Evolutionary conservation across 2,888 invertebrate genomes (phyloP).

Genomic region (Philereme transversata): DNA sequence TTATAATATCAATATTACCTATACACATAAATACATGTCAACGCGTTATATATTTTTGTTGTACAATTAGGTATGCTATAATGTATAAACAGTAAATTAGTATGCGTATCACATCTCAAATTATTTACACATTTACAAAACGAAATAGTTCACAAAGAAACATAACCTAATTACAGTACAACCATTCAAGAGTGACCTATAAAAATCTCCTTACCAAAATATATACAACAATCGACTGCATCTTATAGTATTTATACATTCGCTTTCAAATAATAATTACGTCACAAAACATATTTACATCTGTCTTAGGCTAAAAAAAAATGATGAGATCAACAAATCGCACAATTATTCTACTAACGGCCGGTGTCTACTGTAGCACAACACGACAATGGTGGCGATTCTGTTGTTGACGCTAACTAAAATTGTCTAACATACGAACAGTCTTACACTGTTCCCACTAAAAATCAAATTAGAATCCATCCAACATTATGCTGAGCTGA

Average conservation of each 20-base stretch:
- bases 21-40: constrained; percentile 76
- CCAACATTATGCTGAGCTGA: no score
- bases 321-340: constrained; percentile 79
- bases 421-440: no score
- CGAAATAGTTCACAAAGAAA: constrained; percentile 66
- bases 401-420: no score
- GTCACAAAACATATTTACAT: constrained; percentile 68
- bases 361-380: constrained; percentile 7
- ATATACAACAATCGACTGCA: constrained; percentile 72
- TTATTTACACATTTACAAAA: constrained; percentile 67
- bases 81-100: constrained; percentile 66
- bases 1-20: constrained; percentile 76
- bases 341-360: constrained; percentile 56
- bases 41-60: constrained; percentile 79
- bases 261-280: constrained; percentile 70
- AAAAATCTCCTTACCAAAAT: constrained; percentile 79
- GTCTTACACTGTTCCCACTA: no score
- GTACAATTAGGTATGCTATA: constrained; percentile 72
- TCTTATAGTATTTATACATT: constrained; percentile 68
- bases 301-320: constrained; percentile 74
- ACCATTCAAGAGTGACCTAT: constrained; percentile 65
- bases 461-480: no score
- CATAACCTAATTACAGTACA: constrained; percentile 57
- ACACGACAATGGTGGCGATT: no score
- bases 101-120: constrained; percentile 78